Base-by-base conservation (phyloP, 2,113 vertebrate species). In the Chitala chitala region DNA sequence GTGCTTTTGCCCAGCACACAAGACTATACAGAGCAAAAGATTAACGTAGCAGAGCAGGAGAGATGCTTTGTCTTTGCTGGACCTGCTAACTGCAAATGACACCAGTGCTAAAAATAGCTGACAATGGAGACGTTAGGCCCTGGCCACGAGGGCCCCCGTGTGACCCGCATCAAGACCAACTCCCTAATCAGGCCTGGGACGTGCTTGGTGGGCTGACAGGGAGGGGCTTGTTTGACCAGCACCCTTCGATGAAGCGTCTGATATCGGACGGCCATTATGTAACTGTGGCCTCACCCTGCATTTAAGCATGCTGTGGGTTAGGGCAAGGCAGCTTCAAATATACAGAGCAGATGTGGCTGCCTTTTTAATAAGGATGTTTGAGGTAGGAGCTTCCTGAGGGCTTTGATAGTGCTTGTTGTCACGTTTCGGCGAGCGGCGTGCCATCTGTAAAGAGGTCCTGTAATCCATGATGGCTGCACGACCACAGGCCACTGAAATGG, bases 141-240 rank as follows among this genome's bases (percentile, higher is more conserved):
- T 6, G 15, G 68, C 68, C 76, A 79, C 70, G 81, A 76, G 76
- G 69, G 68, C 1, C 53, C 70, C 2, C 53, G 64, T 22, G 0
- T 24, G 87, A 31, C 0, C 78, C 12, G 63, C 6, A 40, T 2
- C 46, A 0, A 26, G 87, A 48, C 0, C 68, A 77, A 29, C 58
- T 15, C 71, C 36, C 71, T 74, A 68, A 38, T 48, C 54, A 55
- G 44, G 29, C 54, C 50, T 65, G 42, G 6, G 63, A 33, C 1
- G 22, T 26, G 68, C 40, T 26, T 17, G 46, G 29, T 6, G 24
- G 68, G 51, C 54, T 33, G 58, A 29, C 40, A 66, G 51, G 69
- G 73, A 55, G 77, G 73, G 69, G 58, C 50, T 29, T 55, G 68
- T 31, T n/a, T 7, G 26, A 24, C 50, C 12, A 13, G 55, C 7